phyloP scores from a whole-genome alignment of 2,113 vertebrate genomes.

The Regulus satrapa region DNA sequence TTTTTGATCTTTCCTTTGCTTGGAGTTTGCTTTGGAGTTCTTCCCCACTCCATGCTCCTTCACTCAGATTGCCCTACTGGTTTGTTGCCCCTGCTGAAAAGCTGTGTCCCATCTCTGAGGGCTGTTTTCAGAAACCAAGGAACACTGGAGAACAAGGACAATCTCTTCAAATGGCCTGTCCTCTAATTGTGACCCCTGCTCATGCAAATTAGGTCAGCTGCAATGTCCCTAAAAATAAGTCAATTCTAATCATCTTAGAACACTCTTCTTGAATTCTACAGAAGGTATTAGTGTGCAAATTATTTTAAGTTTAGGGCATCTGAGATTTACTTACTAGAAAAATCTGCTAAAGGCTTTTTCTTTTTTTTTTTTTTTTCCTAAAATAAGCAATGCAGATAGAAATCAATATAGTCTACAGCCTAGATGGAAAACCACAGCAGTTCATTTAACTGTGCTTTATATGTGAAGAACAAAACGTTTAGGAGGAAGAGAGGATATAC shows the following conservation, averaged over 20 bases:
- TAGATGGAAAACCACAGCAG: not conserved
- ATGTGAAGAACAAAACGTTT: not conserved
- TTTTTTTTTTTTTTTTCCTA: not conserved
- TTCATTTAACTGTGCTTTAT: not conserved
- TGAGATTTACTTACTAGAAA: not conserved
- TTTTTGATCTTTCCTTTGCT: not conserved
- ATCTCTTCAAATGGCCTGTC: not conserved
- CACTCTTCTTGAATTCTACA: not conserved
- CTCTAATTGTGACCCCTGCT: not conserved
- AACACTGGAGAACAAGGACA: not conserved
- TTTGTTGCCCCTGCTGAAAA: not conserved
- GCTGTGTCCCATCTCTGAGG: not conserved
- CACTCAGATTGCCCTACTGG: not conserved
- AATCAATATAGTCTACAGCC: not conserved
- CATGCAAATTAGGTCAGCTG: not conserved
- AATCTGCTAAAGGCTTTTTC: not conserved
- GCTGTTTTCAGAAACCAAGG: not conserved
- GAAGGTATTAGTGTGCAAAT: not conserved
- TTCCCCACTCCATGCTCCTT: rapidly evolving
- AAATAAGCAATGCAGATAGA: not conserved
- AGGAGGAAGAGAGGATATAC: rapidly evolving
- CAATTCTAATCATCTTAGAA: not conserved
- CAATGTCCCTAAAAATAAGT: not conserved
- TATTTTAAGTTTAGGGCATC: not conserved
- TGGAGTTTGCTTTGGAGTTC: no score